These are phyloP conservation scores for Palythoa heliodiscus DNA, from an alignment of 92 coral and sea anemone species.

Conservation along the genomic window DNA sequence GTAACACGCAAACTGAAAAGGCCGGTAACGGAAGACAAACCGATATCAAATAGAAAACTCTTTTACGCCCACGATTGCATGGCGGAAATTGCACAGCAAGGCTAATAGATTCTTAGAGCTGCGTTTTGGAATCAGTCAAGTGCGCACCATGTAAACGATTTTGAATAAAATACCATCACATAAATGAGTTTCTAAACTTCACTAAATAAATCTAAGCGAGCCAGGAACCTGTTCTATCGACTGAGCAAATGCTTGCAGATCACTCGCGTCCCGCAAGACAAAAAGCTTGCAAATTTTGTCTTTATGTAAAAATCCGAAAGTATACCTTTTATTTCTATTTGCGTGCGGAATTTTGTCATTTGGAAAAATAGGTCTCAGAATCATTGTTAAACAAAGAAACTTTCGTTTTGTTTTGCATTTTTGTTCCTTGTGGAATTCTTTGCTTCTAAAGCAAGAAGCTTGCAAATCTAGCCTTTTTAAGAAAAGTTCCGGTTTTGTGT, in stretches of 20 bases:
- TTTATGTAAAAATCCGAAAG: background rate
- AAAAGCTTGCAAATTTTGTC: background rate
- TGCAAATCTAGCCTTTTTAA: background rate
- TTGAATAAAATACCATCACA: conserved; percentile 8
- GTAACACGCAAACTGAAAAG: conserved; percentile 14
- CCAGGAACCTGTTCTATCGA: background rate
- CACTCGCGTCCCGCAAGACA: background rate
- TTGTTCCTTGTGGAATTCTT: background rate
- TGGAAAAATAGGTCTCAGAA: background rate
- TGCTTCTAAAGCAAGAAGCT: background rate
- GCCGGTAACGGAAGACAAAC: conserved; percentile 35
- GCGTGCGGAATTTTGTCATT: background rate
- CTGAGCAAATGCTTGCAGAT: background rate
- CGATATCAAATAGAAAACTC: conserved; percentile 13
- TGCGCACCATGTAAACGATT: conserved; percentile 22
- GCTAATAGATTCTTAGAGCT: conserved; percentile 40
- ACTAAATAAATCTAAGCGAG: background rate
- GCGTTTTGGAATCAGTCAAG: background rate
- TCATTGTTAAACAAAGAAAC: background rate
- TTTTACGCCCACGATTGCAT: conserved; percentile 31
- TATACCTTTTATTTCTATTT: background rate
- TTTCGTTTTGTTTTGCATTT: background rate
- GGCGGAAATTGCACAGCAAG: conserved; percentile 38
- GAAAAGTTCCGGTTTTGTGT: background rate
- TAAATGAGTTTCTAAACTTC: conserved; percentile 19